Evolutionary conservation across 2,888 invertebrate species (phyloP).

Genomic region (Aleiodes testaceus): DNA sequence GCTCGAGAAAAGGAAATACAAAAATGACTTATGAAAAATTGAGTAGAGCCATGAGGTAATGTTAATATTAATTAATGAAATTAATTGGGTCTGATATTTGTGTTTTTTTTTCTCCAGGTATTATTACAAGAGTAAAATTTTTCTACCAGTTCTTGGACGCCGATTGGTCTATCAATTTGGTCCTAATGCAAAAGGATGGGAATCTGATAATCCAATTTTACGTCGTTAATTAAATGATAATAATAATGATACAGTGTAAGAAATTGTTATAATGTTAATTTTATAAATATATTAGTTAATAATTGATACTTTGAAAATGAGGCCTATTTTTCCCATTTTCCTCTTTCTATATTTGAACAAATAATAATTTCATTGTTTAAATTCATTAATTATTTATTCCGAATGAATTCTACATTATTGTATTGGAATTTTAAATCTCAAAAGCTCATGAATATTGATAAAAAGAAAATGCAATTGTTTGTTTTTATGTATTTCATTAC

Average conservation of each 20-base stretch:
- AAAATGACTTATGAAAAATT: slow-evolving; percentile 96
- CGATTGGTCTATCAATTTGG: slow-evolving; percentile 89
- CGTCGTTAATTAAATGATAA: slow-evolving; percentile 55
- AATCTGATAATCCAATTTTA: slow-evolving; percentile 79
- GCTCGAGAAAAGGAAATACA: slow-evolving; percentile 87
- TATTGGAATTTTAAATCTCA: slow-evolving; percentile 4
- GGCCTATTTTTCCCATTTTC: too few species aligned
- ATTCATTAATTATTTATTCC: background rate
- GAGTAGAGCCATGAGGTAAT: slow-evolving; percentile 88
- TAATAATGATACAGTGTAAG: background rate
- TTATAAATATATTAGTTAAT: too few species aligned
- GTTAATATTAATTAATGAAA: too few species aligned
- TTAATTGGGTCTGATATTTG: too few species aligned
- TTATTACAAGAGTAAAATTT: slow-evolving; percentile 85
- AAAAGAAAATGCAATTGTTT: slow-evolving; percentile 7
- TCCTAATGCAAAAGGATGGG: slow-evolving; percentile 85
- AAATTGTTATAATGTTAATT: background rate
- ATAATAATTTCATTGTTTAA: background rate
- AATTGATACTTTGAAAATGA: too few species aligned
- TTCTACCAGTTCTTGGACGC: slow-evolving; percentile 83
- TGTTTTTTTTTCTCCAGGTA: slow-evolving; percentile 78
- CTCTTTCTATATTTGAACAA: background rate
- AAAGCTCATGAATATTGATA: slow-evolving; percentile 6
- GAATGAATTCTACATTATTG: slow-evolving; percentile 20
- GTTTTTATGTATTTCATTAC: background rate